Conservation (phyloP, 2,797 vertebrate species). For the Vespertilio murinus region DNA sequence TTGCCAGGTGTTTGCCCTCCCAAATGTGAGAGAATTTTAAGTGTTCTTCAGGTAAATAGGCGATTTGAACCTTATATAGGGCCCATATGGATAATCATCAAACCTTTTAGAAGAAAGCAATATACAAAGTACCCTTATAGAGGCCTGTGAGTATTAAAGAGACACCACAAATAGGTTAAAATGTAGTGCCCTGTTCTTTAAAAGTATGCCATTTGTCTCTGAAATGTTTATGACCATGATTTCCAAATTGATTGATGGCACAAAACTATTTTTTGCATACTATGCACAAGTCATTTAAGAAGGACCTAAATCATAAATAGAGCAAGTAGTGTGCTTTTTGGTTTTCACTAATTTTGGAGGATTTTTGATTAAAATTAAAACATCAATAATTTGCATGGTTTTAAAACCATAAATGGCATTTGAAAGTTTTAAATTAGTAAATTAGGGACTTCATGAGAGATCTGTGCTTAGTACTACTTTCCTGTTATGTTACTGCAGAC, state of each 20-base stretch:
- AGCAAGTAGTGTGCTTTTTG: background rate
- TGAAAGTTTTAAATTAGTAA: conserved; percentile 7
- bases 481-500: background rate
- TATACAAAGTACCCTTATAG: background rate
- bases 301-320: background rate
- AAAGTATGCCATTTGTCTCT: conserved; percentile 18
- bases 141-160: background rate
- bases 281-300: conserved; percentile 25
- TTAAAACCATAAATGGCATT: conserved; percentile 20
- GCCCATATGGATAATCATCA: background rate
- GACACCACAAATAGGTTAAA: background rate
- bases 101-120: conserved; percentile 15
- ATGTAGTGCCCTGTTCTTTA: background rate
- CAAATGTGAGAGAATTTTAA: background rate
- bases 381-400: background rate
- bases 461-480: background rate
- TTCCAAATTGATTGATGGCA: background rate
- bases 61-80: background rate
- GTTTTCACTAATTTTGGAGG: conserved; percentile 13
- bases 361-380: conserved; percentile 53
- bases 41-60: background rate
- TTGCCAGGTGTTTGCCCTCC: background rate
- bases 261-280: background rate
- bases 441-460: background rate
- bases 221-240: background rate